These are phyloP conservation scores for Drosophila trapezifrons DNA, from an alignment of 1,140 invertebrate genomes.

Conservation along the genomic window DNA sequence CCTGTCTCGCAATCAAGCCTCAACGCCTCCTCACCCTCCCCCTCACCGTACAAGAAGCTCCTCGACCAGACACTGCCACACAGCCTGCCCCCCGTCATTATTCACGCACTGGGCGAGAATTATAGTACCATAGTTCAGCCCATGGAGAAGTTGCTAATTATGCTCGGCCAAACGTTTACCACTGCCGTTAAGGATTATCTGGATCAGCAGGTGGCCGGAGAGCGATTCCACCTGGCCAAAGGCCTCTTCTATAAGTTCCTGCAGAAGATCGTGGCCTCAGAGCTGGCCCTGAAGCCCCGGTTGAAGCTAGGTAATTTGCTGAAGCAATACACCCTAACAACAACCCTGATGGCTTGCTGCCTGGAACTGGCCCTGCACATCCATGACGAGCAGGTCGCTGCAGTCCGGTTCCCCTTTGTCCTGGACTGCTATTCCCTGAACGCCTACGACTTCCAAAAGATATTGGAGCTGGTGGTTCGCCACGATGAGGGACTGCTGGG, in stretches of 20 bases:
- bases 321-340: constrained; percentile 89
- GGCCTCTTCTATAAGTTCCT: constrained; percentile 93
- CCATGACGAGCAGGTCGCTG: constrained; percentile 88
- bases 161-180: constrained; percentile 31
- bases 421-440: constrained; percentile 92
- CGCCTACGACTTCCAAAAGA: constrained; percentile 96
- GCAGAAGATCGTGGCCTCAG: constrained; percentile 92
- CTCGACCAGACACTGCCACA: constrained; percentile 22
- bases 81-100: constrained; percentile 24
- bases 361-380: constrained; percentile 96
- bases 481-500: constrained; percentile 93
- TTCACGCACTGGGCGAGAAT: constrained; percentile 11
- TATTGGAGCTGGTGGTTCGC: constrained; percentile 96
- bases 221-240: constrained; percentile 30
- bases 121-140: background rate
- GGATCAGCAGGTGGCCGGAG: background rate
- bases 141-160: constrained; percentile 10
- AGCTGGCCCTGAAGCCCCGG: constrained; percentile 89
- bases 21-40: background rate
- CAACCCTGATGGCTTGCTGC: constrained; percentile 95
- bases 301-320: constrained; percentile 88
- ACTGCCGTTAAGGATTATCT: background rate
- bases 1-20: background rate
- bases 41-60: constrained; percentile 18
- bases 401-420: constrained; percentile 94